Conservation (phyloP, 2,888 invertebrate genomes). For the Junonia oenone region DNA sequence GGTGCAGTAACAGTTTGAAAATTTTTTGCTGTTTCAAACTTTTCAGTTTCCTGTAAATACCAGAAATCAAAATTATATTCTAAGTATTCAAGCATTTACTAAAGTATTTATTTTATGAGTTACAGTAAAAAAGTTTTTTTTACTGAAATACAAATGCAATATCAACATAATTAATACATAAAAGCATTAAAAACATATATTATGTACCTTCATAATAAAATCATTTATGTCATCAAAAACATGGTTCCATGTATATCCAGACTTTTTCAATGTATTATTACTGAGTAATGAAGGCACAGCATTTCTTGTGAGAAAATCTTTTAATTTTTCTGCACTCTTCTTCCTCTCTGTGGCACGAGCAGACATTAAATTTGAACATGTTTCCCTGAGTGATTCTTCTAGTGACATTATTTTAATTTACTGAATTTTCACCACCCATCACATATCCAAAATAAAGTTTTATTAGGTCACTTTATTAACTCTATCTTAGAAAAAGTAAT, state of each 20-base stretch:
- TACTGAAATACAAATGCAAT: no score
- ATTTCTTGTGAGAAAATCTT: constrained; percentile 59
- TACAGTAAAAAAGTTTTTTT: no score
- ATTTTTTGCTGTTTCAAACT: constrained; percentile 64
- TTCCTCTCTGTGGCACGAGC: constrained; percentile 64
- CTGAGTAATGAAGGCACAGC: constrained; percentile 56
- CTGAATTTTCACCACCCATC: neutral
- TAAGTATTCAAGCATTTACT: no score
- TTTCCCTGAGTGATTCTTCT: constrained; percentile 54
- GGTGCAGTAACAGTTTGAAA: constrained; percentile 53
- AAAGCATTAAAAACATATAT: neutral
- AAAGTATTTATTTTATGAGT: no score
- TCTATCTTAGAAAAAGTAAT: no score
- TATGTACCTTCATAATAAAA: constrained; percentile 59
- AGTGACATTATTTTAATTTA: constrained; percentile 48
- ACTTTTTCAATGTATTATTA: constrained; percentile 52
- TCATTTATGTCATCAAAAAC: constrained; percentile 64
- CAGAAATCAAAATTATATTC: neutral
- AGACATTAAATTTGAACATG: constrained; percentile 55
- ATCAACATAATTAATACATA: neutral
- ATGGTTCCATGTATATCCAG: constrained; percentile 63
- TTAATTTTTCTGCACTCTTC: constrained; percentile 62
- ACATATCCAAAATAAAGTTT: neutral
- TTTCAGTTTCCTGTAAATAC: constrained; percentile 75
- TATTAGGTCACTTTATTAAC: no score